Evolutionary conservation across 2,888 invertebrate genomes (phyloP).

Genomic region (Dolichopus griseipennis): DNA sequence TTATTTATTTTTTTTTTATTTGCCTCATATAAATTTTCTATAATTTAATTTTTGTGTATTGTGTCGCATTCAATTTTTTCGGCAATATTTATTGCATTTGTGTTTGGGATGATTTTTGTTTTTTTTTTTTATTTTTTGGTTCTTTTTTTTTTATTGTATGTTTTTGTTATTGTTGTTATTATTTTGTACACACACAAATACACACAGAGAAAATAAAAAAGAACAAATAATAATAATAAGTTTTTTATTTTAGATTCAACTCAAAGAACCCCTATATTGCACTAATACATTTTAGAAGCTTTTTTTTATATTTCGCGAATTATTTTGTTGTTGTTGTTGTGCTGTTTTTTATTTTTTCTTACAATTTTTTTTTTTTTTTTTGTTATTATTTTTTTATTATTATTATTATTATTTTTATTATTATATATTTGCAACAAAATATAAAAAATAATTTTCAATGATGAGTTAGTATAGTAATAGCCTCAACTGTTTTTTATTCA

Average conservation of each 20-base stretch:
- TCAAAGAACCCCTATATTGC: neutral
- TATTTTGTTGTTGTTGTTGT: neutral
- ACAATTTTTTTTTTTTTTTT: too few species aligned
- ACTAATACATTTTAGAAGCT: constrained; percentile 6
- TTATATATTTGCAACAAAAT: neutral
- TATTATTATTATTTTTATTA: neutral
- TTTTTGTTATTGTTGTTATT: neutral
- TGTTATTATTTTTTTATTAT: neutral
- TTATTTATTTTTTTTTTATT: constrained; percentile 4
- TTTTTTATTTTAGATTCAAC: neutral
- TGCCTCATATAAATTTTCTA: neutral
- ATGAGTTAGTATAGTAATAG: constrained; percentile 6
- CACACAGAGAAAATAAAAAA: neutral
- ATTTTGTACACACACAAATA: neutral
- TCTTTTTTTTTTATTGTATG: neutral
- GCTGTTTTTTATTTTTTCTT: neutral
- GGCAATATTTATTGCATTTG: constrained; percentile 6
- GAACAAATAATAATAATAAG: too few species aligned
- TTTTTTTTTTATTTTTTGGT: neutral
- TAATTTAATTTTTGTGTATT: constrained; percentile 11
- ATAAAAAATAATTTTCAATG: neutral
- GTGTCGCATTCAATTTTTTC: constrained; percentile 14
- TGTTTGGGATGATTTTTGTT: neutral
- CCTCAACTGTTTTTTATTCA: constrained; percentile 2
- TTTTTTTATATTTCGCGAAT: constrained; percentile 3